Percentiles rank a stretch among this genome's conserved stretches.
Evolutionary conservation across 1,140 invertebrate species (phyloP).

Genomic region (Venustaconcha ellipsiformis): DNA sequence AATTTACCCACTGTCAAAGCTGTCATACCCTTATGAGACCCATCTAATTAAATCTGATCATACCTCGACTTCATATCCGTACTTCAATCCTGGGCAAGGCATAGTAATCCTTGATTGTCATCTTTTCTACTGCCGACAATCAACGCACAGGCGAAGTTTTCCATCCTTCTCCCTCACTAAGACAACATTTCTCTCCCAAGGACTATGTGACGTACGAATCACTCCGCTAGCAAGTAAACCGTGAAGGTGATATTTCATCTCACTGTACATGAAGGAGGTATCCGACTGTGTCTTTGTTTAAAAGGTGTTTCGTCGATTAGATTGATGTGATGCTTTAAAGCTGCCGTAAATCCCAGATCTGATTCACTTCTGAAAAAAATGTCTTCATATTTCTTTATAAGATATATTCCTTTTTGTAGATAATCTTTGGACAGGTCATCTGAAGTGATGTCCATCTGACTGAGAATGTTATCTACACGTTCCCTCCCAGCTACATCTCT

Average conservation of each 20-base stretch:
- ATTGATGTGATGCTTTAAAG: conserved; percentile 7
- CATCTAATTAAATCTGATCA: conserved; percentile 10
- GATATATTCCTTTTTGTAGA: neutral
- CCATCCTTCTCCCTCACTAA: conserved; percentile 8
- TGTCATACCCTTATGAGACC: neutral
- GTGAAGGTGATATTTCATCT: conserved; percentile 3
- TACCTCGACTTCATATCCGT: conserved; percentile 8
- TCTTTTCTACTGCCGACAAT: conserved; percentile 1
- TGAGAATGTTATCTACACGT: neutral
- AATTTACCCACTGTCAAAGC: too few species aligned
- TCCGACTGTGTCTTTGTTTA: conserved; percentile 5
- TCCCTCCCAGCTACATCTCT: neutral
- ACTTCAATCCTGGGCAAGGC: conserved; percentile 4
- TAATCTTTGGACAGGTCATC: neutral
- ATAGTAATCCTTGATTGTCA: conserved; percentile 2
- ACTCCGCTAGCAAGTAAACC: conserved; percentile 1
- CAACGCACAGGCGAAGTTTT: conserved; percentile 1
- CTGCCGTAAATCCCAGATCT: conserved; percentile 2
- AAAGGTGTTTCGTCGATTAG: conserved; percentile 7
- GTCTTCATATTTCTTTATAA: conserved; percentile 1
- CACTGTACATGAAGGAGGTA: conserved; percentile 3
- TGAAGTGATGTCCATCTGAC: neutral
- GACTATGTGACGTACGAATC: conserved; percentile 1
- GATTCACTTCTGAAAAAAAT: conserved; percentile 1
- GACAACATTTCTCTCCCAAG: conserved; percentile 2